Percentiles rank a stretch among this genome's conserved stretches.
Conservation (phyloP, 2,113 vertebrate genomes). For the Cynoglossus semilaevis region DNA sequence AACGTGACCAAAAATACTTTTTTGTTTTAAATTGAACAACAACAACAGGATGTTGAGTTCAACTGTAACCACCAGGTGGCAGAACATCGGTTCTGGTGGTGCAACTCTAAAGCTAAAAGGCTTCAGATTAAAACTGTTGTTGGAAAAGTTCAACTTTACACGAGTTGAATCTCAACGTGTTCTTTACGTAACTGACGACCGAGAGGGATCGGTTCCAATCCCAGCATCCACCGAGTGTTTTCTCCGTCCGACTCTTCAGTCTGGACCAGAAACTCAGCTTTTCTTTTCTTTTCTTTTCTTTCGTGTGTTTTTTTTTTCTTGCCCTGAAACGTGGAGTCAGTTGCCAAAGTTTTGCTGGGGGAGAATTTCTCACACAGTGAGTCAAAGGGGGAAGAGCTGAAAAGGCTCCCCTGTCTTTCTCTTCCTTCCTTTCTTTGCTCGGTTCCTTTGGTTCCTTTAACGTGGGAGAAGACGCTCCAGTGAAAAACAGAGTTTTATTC, state of each 20-base stretch:
- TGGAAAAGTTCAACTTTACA: too few relatives aligned
- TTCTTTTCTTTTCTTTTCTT: conserved; percentile 13
- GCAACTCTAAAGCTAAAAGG: too few relatives aligned
- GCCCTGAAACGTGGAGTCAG: conserved; percentile 23
- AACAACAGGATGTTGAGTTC: too few relatives aligned
- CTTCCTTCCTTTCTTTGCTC: conserved; percentile 28
- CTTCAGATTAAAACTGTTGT: too few relatives aligned
- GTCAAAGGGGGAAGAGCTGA: conserved; percentile 17
- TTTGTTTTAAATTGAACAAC: too few relatives aligned
- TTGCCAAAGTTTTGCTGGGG: conserved; percentile 36
- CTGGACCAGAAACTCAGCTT: conserved; percentile 23
- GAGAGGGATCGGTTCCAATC: too few relatives aligned
- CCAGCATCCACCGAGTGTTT: conserved; percentile 13
- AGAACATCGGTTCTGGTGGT: too few relatives aligned
- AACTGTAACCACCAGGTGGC: too few relatives aligned
- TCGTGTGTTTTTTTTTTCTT: too few relatives aligned
- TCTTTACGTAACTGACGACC: too few relatives aligned
- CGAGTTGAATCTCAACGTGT: too few relatives aligned
- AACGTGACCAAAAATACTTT: too few relatives aligned
- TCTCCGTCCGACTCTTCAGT: conserved; percentile 45
- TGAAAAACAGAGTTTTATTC: conserved; percentile 15
- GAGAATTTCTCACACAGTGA: conserved; percentile 33
- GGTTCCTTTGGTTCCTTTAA: conserved; percentile 8
- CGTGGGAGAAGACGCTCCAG: conserved; percentile 16
- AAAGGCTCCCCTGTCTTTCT: conserved; percentile 9